A percentile compares a stretch with the other conserved stretches of the same genome.
These are phyloP conservation scores for Sinopyrophorus schimmeli DNA, from an alignment of 2,888 invertebrate species.

Conservation along the genomic window DNA sequence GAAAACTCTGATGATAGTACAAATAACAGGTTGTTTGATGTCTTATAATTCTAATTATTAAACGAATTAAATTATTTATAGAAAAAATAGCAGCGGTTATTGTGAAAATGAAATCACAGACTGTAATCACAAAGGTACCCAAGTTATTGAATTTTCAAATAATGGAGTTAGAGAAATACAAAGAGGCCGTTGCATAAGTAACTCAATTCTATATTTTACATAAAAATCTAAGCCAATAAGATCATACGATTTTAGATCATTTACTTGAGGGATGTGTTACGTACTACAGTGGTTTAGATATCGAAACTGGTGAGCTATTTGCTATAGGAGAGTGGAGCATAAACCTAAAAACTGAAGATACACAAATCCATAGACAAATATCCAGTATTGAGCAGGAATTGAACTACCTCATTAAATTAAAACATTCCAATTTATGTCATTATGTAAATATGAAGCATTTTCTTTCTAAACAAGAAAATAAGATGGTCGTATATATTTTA, in stretches of 20 bases:
- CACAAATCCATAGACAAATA: constrained; percentile 61
- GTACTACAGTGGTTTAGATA: constrained; percentile 77
- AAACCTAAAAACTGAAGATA: constrained; percentile 53
- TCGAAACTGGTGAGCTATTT: constrained; percentile 70
- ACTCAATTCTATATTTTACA: too few relatives aligned
- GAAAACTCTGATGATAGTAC: constrained; percentile 46
- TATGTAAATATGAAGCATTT: constrained; percentile 73
- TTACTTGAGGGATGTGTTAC: constrained; percentile 69
- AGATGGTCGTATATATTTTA: constrained; percentile 67
- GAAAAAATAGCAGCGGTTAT: constrained; percentile 39
- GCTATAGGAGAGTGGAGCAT: constrained; percentile 79
- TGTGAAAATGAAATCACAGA: constrained; percentile 53
- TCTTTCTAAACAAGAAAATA: constrained; percentile 61
- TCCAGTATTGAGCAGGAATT: constrained; percentile 78
- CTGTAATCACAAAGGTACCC: constrained; percentile 63
- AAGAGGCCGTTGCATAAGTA: constrained; percentile 76
- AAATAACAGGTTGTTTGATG: constrained; percentile 44
- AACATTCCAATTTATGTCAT: constrained; percentile 72
- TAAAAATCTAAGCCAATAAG: too few relatives aligned
- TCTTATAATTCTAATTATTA: too few relatives aligned
- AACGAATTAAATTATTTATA: constrained; percentile 22
- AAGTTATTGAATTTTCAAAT: constrained; percentile 60
- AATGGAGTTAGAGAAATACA: constrained; percentile 66
- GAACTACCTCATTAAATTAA: constrained; percentile 68
- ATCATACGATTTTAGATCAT: constrained; percentile 62